Conservation (phyloP, 2,888 invertebrate species). For the Hirtodrosophila confusa region DNA sequence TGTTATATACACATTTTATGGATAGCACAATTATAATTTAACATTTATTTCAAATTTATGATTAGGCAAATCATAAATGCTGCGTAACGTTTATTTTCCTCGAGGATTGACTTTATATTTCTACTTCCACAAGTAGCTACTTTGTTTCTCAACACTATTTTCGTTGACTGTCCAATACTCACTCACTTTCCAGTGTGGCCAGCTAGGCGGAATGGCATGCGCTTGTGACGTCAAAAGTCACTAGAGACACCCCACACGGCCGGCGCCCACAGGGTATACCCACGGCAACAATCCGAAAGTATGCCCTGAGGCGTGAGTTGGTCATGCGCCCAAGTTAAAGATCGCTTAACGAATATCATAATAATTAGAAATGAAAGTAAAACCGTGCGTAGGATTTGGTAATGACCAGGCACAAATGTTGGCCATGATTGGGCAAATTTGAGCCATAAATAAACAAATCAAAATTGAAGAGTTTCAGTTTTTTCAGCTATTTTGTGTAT, state of each 20-base stretch:
- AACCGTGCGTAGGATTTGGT: constrained; percentile 52
- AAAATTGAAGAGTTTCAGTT: constrained; percentile 31
- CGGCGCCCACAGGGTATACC: background rate
- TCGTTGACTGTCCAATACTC: too few relatives aligned
- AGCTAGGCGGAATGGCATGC: too few relatives aligned
- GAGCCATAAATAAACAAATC: constrained; percentile 72
- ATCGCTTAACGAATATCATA: constrained; percentile 71
- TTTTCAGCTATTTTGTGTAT: constrained; percentile 13
- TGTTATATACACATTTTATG: too few relatives aligned
- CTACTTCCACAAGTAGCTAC: too few relatives aligned
- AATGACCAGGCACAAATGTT: constrained; percentile 63
- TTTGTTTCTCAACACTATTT: too few relatives aligned
- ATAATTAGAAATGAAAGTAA: constrained; percentile 79
- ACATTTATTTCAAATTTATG: too few relatives aligned
- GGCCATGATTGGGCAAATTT: constrained; percentile 73
- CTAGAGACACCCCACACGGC: background rate
- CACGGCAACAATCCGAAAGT: constrained; percentile 21
- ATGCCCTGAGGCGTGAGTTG: constrained; percentile 41
- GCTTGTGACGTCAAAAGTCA: too few relatives aligned
- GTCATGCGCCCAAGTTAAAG: constrained; percentile 49
- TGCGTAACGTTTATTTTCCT: too few relatives aligned
- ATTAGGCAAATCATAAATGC: too few relatives aligned
- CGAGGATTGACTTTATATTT: too few relatives aligned
- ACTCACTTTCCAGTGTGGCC: too few relatives aligned
- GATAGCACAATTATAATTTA: too few relatives aligned